Conservation (phyloP, 2,888 invertebrate species). For the Dugesia japonica region DNA sequence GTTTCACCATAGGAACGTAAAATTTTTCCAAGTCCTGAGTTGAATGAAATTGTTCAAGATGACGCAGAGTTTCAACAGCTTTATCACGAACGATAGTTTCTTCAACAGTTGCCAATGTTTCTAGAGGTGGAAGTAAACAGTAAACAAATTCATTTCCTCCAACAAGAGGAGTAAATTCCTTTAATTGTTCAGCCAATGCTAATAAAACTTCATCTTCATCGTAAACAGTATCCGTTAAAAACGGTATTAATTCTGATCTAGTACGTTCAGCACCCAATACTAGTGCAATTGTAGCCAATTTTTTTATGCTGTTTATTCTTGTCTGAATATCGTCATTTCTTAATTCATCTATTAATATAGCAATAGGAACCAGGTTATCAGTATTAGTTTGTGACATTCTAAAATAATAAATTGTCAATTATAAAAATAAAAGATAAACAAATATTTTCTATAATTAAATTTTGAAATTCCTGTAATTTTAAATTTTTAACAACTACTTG, state of each 20-base stretch:
- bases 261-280: constrained; percentile 93
- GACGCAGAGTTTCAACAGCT: constrained; percentile 76
- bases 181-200: constrained; percentile 90
- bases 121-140: constrained; percentile 68
- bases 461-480: constrained; percentile 9
- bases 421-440: not conserved
- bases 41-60: constrained; percentile 78
- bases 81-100: constrained; percentile 99
- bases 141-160: constrained; percentile 90
- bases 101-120: constrained; percentile 88
- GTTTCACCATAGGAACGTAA: constrained; percentile 82
- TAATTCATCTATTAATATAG: constrained; percentile 92
- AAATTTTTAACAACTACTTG: not conserved
- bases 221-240: constrained; percentile 80
- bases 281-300: constrained; percentile 92
- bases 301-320: constrained; percentile 90
- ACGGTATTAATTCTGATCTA: constrained; percentile 83
- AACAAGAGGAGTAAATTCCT: constrained; percentile 82
- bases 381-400: not conserved
- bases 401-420: not conserved
- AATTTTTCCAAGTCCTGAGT: constrained; percentile 73
- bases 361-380: constrained; percentile 92
- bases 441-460: not conserved
- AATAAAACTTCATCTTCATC: constrained; percentile 97
- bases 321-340: constrained; percentile 96